Evolutionary conservation across 1,140 invertebrate genomes (phyloP), one percentile per base, ranked within the genome.

Genomic region (Drosophila arawakana): DNA sequence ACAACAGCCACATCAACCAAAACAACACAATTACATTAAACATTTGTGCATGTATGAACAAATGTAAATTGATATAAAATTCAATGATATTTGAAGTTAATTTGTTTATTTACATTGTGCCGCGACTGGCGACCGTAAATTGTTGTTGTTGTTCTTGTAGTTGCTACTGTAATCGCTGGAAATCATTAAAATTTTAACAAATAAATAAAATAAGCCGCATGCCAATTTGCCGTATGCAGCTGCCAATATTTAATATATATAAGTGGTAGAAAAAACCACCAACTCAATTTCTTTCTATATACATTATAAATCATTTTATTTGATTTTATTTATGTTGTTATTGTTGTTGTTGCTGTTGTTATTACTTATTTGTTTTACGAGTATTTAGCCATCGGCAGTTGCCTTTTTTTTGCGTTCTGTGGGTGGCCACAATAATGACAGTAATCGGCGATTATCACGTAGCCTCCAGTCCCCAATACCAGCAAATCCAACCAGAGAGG

Each of bases 401-500:
- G 66, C 62, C 55, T 63, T 68, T 78, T 58, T 78, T 65, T 43
- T 41, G 25, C 25, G 25, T 30, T 43, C 62, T 79, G 81, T 78
- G 81, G 81, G 81, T 81, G 81, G 78, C 66, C 81, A 69, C 78
- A 80, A 72, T 84, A 78, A 84, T 80, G 70, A 46, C 78, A 62
- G 72, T 84, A 78, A 85, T 78, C 62, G 66, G 44, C 58, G 77
- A 77, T 84, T 84, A 84, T 84, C 81, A 84, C 81, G 81, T 84
- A 80, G 69, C 46, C 52, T 34, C 55, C 41, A 25, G 46, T 13
- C 43, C 58, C 18, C 18, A 50, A 59, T 25, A 71, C 41, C 37
- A 41, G 9, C 37, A 47, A 65, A 66, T 61, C 18, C 58, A 65
- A 76, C 44, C 63, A 62, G 44, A 34, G 44, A 60, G n/a, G 18